These are phyloP conservation scores for Metopia argyrocephala DNA, from an alignment of 2,888 invertebrate species.

Conservation along the genomic window DNA sequence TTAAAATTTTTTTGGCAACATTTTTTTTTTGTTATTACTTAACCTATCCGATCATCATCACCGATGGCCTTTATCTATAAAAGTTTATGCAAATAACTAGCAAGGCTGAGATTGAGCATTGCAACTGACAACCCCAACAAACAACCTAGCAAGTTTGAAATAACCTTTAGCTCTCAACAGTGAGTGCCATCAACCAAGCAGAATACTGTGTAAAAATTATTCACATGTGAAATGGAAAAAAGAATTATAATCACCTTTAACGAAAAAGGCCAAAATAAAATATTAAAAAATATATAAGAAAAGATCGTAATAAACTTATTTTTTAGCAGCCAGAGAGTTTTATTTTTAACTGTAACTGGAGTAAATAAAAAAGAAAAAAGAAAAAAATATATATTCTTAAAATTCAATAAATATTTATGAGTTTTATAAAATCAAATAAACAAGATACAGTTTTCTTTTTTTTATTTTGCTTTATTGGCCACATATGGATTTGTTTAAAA, in stretches of 20 bases:
- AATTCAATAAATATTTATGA: slow-evolving; percentile 77
- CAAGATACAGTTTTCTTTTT: slow-evolving; percentile 15
- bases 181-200: slow-evolving; percentile 10
- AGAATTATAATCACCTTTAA: slow-evolving; percentile 68
- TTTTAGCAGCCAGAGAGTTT: background rate
- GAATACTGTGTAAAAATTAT: slow-evolving; percentile 69
- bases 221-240: slow-evolving; percentile 76
- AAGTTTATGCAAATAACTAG: background rate
- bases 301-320: slow-evolving; percentile 24
- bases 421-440: slow-evolving; percentile 66
- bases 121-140: background rate
- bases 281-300: background rate
- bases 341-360: background rate
- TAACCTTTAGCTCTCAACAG: slow-evolving; percentile 3
- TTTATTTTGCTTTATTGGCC: slow-evolving; percentile 33
- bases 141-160: slow-evolving; percentile 1
- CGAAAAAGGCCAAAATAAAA: slow-evolving; percentile 65
- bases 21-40: slow-evolving; percentile 3
- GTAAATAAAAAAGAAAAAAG: slow-evolving; percentile 41
- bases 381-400: slow-evolving; percentile 71
- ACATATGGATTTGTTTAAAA: slow-evolving; percentile 58
- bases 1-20: slow-evolving; percentile 2
- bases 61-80: background rate
- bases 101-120: slow-evolving; percentile 37
- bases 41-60: slow-evolving; percentile 26